phyloP scores from a whole-genome alignment of 2,113 vertebrate genomes.

The Chionomys nivalis region DNA sequence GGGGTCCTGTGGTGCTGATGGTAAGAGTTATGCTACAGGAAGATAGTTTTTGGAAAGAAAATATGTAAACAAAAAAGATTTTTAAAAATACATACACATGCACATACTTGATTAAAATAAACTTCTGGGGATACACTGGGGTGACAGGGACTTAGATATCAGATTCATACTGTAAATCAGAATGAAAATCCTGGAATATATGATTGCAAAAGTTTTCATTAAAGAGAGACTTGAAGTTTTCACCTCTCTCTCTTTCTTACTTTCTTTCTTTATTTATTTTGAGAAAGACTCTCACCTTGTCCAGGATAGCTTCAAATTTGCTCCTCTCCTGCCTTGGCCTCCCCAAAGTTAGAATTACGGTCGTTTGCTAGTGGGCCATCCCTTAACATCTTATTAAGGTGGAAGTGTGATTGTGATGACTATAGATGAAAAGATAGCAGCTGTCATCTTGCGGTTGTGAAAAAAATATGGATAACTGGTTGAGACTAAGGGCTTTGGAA shows the following conservation, averaged over 20 bases:
- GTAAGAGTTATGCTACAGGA: neutral
- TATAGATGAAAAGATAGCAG: constrained; percentile 5
- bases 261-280: neutral
- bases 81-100: neutral
- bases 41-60: neutral
- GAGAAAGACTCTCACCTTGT: neutral
- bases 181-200: neutral
- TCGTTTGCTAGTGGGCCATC: neutral
- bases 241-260: neutral
- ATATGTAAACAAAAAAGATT: neutral
- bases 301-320: neutral
- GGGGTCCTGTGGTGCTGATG: neutral
- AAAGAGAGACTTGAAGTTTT: neutral
- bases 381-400: constrained; percentile 11
- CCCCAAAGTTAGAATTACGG: neutral
- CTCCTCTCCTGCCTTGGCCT: neutral
- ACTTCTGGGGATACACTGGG: neutral
- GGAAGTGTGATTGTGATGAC: neutral
- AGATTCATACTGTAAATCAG: neutral
- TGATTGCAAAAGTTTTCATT: neutral
- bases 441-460: neutral
- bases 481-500: neutral
- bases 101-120: neutral
- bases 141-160: neutral
- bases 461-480: neutral